Evolutionary conservation across 2,888 invertebrate genomes (phyloP).

Genomic region (Eudasyphora cyanicolor): DNA sequence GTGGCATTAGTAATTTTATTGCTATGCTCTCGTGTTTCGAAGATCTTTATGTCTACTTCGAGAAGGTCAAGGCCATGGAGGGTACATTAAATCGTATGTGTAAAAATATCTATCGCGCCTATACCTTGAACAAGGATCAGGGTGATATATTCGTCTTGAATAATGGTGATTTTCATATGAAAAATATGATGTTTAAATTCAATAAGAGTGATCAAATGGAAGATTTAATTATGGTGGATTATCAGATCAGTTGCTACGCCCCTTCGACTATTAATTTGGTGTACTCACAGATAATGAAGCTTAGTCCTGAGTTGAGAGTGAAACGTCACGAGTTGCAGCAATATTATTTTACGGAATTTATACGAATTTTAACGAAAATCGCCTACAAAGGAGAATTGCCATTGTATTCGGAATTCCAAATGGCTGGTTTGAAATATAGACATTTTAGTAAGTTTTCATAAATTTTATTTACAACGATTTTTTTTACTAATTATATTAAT

Average conservation of each 20-base stretch:
- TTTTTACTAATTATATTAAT: neutral
- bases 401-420: conserved; percentile 58
- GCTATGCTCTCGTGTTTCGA: conserved; percentile 56
- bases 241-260: conserved; percentile 61
- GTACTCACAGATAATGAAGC: conserved; percentile 56
- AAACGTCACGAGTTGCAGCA: conserved; percentile 57
- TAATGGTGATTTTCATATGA: conserved; percentile 73
- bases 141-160: conserved; percentile 67
- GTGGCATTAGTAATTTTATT: conserved; percentile 67
- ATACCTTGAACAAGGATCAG: neutral
- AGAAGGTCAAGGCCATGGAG: conserved; percentile 67
- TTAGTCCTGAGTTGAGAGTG: conserved; percentile 42
- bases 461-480: neutral
- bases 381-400: conserved; percentile 61
- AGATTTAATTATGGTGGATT: conserved; percentile 51
- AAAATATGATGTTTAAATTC: conserved; percentile 66
- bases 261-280: conserved; percentile 58
- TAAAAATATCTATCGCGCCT: conserved; percentile 42
- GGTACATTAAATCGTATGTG: conserved; percentile 44
- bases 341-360: conserved; percentile 60
- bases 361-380: conserved; percentile 49
- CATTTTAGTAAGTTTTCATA: conserved; percentile 62
- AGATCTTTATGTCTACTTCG: conserved; percentile 61
- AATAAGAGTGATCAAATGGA: conserved; percentile 29
- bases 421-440: conserved; percentile 55